Conservation (phyloP, 2,797 vertebrate species). For the Nasua narica region DNA sequence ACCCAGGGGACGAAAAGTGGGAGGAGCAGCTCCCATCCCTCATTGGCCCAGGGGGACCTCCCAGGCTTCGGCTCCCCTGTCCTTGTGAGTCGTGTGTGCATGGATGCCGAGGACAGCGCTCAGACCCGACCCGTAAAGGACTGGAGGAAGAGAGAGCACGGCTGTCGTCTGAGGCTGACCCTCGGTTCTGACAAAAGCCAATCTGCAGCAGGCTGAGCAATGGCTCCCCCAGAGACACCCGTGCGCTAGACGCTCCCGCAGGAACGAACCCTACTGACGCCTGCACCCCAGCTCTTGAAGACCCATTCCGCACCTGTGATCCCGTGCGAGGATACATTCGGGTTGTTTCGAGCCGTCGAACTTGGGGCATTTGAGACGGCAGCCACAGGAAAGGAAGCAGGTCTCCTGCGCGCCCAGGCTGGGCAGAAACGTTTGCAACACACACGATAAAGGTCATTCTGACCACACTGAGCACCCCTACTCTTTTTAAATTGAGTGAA, state of each 20-base stretch:
- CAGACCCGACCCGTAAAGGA: background rate
- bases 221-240: background rate
- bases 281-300: background rate
- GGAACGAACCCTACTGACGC: background rate
- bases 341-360: background rate
- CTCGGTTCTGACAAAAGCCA: background rate
- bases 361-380: background rate
- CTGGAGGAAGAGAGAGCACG: background rate
- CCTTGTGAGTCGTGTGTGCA: background rate
- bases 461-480: background rate
- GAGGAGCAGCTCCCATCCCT: background rate
- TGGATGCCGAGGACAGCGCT: background rate
- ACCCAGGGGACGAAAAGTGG: background rate
- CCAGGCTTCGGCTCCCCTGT: background rate
- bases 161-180: background rate
- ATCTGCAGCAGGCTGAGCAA: background rate
- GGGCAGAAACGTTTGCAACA: background rate
- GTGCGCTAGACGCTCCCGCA: background rate
- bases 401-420: background rate
- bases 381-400: background rate
- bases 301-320: background rate
- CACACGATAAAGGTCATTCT: background rate
- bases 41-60: background rate
- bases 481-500: background rate
- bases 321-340: background rate